Conservation (phyloP, 2,797 vertebrate genomes). For the Cyprinella venusta region DNA sequence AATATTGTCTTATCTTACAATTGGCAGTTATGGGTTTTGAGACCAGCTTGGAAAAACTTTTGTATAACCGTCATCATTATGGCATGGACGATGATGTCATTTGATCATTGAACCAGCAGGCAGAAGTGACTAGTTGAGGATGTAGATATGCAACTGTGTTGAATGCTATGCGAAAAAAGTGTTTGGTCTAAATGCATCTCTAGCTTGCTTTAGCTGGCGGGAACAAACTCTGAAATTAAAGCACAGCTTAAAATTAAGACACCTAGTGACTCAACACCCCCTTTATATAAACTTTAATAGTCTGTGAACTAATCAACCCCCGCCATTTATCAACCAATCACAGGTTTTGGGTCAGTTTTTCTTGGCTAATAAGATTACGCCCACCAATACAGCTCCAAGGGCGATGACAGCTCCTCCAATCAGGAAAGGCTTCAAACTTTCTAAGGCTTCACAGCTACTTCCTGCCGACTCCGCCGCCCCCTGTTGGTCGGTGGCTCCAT, state of each 20-base stretch:
- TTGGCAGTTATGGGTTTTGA: background rate
- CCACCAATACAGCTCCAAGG: slow-evolving; percentile 79
- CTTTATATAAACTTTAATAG: slow-evolving; percentile 62
- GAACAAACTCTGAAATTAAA: slow-evolving; percentile 64
- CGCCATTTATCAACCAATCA: slow-evolving; percentile 62
- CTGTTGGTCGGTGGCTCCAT: slow-evolving; percentile 72
- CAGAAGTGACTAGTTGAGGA: slow-evolving; percentile 3
- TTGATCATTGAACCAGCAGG: background rate
- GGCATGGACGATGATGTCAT: background rate
- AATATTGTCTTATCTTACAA: slow-evolving; percentile 26
- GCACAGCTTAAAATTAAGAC: slow-evolving; percentile 57
- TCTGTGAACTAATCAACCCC: slow-evolving; percentile 71
- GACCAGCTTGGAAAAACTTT: slow-evolving; percentile 24
- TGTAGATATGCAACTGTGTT: background rate
- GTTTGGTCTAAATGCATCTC: slow-evolving; percentile 11
- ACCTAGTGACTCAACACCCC: slow-evolving; percentile 65
- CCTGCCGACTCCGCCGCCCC: slow-evolving; percentile 66
- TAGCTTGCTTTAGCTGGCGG: slow-evolving; percentile 47
- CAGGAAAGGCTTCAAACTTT: slow-evolving; percentile 82
- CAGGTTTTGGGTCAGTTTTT: slow-evolving; percentile 75
- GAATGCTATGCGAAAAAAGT: background rate
- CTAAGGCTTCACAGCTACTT: slow-evolving; percentile 77
- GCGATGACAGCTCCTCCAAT: slow-evolving; percentile 79
- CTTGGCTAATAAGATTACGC: slow-evolving; percentile 76
- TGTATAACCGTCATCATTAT: background rate